A percentile compares a stretch with the other conserved stretches of the same genome.
phyloP scores from a whole-genome alignment of 2,888 invertebrate species.

The Cephus runcator region DNA sequence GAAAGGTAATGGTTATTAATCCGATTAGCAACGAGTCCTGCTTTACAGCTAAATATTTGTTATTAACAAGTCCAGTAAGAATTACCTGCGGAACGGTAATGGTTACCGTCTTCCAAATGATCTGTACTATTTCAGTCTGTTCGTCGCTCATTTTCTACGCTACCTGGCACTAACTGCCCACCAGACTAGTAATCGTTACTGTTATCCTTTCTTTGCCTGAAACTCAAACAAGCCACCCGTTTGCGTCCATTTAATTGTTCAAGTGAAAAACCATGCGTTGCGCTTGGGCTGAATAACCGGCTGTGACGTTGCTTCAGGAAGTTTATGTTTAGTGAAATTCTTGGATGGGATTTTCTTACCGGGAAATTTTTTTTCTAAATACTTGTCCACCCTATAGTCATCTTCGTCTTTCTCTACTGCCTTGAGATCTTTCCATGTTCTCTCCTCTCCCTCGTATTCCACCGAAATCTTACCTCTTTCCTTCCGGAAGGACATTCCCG shows the following conservation, averaged over 20 bases:
- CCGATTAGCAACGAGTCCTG: too few species aligned
- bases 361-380: not conserved
- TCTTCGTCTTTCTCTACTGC: not conserved
- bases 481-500: not conserved
- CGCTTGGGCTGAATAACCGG: not conserved
- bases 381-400: not conserved
- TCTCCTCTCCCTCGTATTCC: not conserved
- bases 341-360: not conserved
- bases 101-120: too few species aligned
- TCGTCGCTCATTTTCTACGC: too few species aligned
- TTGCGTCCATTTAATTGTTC: not conserved
- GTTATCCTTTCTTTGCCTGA: too few species aligned
- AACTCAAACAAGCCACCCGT: too few species aligned
- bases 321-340: not conserved
- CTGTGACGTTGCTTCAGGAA: not conserved
- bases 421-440: not conserved
- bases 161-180: too few species aligned
- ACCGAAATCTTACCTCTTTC: not conserved
- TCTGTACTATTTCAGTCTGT: too few species aligned
- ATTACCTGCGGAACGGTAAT: too few species aligned
- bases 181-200: too few species aligned
- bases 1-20: too few species aligned
- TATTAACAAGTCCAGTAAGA: too few species aligned
- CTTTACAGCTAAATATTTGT: too few species aligned
- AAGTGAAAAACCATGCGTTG: not conserved